A percentile compares a stretch with the other conserved stretches of the same genome.
These are phyloP conservation scores for Coendou prehensilis DNA, from an alignment of 2,797 vertebrate genomes.

Conservation along the genomic window DNA sequence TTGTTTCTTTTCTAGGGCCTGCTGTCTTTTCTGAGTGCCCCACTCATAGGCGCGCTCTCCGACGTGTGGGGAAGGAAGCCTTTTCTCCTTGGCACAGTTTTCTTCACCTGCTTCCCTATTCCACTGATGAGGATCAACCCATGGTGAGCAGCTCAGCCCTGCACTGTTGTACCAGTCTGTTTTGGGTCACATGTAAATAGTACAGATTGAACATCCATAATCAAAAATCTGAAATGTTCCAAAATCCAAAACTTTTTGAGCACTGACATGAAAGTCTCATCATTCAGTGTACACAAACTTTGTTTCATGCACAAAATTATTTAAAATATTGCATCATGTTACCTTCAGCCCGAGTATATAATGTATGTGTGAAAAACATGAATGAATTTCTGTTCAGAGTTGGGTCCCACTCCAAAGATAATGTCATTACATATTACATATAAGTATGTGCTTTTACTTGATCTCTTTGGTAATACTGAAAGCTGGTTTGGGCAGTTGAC, in stretches of 20 bases:
- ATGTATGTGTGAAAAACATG: neutral
- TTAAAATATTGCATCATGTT: neutral
- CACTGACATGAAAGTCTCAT: neutral
- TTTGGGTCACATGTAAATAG: neutral
- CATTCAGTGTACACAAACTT: neutral
- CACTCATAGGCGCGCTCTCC: conserved; percentile 93
- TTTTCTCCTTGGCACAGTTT: conserved; percentile 93
- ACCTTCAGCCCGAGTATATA: neutral
- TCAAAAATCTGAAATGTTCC: neutral
- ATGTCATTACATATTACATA: neutral
- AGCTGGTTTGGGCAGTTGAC: neutral
- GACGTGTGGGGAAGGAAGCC: conserved; percentile 94
- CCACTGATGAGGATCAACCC: conserved; percentile 94
- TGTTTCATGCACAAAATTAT: neutral
- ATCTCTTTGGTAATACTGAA: neutral
- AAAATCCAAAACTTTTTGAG: neutral
- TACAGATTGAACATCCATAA: neutral
- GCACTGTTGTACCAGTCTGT: neutral
- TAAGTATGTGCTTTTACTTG: neutral
- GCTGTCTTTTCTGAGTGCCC: conserved; percentile 94
- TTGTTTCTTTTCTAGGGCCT: conserved; percentile 89
- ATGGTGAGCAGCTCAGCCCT: conserved; percentile 89
- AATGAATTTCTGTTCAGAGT: neutral
- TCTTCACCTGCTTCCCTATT: conserved; percentile 94
- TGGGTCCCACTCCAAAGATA: neutral